A percentile compares a stretch with the other conserved stretches of the same genome.
These are phyloP conservation scores for Dascyllus trimaculatus DNA, from an alignment of 2,113 vertebrate genomes.

Conservation along the genomic window DNA sequence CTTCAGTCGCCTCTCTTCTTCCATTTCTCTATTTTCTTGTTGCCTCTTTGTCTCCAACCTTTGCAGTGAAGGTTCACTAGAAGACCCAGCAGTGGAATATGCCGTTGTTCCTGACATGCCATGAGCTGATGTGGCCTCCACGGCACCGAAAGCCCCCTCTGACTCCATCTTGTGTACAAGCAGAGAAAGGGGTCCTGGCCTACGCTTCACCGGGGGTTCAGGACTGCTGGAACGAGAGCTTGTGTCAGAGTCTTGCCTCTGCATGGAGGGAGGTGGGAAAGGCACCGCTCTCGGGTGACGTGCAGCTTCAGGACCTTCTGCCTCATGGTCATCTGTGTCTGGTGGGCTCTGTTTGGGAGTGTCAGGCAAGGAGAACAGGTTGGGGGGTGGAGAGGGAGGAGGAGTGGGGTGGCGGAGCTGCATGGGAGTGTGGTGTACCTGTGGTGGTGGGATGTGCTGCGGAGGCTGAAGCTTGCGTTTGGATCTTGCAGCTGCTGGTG, in stretches of 20 bases:
- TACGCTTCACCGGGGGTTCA: conserved; percentile 71
- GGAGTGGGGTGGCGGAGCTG: conserved; percentile 86
- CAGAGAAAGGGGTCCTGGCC: conserved; percentile 82
- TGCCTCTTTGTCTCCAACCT: conserved; percentile 49
- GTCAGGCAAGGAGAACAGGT: conserved; percentile 85
- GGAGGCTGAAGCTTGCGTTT: conserved; percentile 85
- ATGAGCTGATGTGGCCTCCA: conserved; percentile 14
- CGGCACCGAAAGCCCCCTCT: conserved; percentile 66
- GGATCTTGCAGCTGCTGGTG: conserved; percentile 69
- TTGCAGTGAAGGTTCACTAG: conserved; percentile 40
- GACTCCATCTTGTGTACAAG: conserved; percentile 86
- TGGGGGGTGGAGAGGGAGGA: conserved; percentile 84
- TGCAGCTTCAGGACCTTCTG: conserved; percentile 41
- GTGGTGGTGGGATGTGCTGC: conserved; percentile 84
- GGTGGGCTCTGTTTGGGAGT: conserved; percentile 88
- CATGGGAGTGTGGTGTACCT: conserved; percentile 80
- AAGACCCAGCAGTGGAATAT: conserved; percentile 41
- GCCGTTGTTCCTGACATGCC: conserved; percentile 40
- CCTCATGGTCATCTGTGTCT: conserved; percentile 76
- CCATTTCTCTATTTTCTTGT: conserved; percentile 35
- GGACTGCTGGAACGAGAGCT: conserved; percentile 86
- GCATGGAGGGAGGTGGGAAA: conserved; percentile 57
- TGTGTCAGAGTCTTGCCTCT: conserved; percentile 82
- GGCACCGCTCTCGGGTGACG: conserved; percentile 15
- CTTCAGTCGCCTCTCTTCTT: conserved; percentile 41